A percentile compares a stretch with the other conserved stretches of the same genome.
These are phyloP conservation scores for Brachypteracias leptosomus DNA, from an alignment of 2,113 vertebrate species.

Conservation along the genomic window DNA sequence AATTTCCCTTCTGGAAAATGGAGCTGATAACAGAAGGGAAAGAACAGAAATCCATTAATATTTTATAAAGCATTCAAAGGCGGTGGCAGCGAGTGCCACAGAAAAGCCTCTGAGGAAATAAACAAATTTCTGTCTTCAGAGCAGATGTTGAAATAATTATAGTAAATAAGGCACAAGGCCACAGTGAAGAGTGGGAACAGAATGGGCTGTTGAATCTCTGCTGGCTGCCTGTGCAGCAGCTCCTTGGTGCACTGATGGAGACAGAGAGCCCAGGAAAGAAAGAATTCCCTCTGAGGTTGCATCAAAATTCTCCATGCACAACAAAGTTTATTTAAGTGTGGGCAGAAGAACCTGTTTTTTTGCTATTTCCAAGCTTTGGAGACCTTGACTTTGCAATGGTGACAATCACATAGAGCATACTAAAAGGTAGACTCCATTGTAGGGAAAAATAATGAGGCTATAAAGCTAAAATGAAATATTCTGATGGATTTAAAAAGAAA, in stretches of 20 bases:
- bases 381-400: neutral
- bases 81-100: neutral
- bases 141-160: conserved; percentile 34
- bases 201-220: neutral
- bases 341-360: neutral
- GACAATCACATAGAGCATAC: fast-evolving
- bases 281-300: neutral
- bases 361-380: neutral
- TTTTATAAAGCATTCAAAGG: conserved; percentile 9
- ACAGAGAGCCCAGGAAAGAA: neutral
- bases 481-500: neutral
- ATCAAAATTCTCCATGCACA: neutral
- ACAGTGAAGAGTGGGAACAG: neutral
- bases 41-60: conserved; percentile 24
- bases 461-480: neutral
- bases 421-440: fast-evolving
- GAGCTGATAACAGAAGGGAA: conserved; percentile 4
- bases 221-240: neutral
- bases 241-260: neutral
- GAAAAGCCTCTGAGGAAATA: conserved; percentile 34
- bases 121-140: conserved; percentile 24
- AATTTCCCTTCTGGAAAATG: neutral
- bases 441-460: neutral
- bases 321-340: neutral
- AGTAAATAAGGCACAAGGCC: conserved; percentile 10